A percentile compares a stretch with the other conserved stretches of the same genome.
phyloP scores from a whole-genome alignment of 2,888 invertebrate genomes.

The Xestobium rufovillosum region DNA sequence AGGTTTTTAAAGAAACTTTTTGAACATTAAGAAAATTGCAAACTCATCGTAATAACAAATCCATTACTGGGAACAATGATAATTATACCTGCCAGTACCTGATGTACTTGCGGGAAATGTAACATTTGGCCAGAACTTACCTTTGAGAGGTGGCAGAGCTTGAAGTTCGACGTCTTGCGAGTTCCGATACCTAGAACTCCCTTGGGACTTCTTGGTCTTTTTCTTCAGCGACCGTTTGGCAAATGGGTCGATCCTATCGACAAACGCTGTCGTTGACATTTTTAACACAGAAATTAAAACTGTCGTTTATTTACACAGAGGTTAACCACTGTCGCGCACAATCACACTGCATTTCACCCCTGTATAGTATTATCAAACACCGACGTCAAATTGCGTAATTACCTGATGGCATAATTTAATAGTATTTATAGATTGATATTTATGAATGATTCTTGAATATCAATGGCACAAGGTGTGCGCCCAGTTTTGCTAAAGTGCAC shows the following conservation, averaged over 20 bases:
- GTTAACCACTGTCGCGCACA: slow-evolving; percentile 29
- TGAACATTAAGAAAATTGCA: too few species aligned
- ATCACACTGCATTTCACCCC: slow-evolving; percentile 38
- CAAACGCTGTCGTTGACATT: slow-evolving; percentile 85
- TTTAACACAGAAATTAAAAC: slow-evolving; percentile 42
- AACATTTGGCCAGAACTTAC: too few species aligned
- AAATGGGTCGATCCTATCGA: slow-evolving; percentile 99
- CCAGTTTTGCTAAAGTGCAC: slow-evolving; percentile 38
- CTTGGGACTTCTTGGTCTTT: slow-evolving; percentile 98
- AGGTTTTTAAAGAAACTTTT: too few species aligned
- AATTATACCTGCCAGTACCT: too few species aligned
- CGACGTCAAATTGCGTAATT: slow-evolving; percentile 36
- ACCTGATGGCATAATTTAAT: slow-evolving; percentile 35
- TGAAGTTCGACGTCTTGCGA: slow-evolving; percentile 97
- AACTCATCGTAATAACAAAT: too few species aligned
- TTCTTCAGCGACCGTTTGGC: slow-evolving; percentile 96
- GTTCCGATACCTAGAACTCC: slow-evolving; percentile 96
- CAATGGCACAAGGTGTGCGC: slow-evolving; percentile 39
- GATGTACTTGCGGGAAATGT: too few species aligned
- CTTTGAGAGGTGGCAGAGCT: slow-evolving; percentile 94
- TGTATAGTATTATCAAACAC: slow-evolving; percentile 27
- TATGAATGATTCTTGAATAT: slow-evolving; percentile 39
- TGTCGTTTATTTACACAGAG: slow-evolving; percentile 30
- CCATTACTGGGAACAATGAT: too few species aligned
- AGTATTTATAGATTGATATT: slow-evolving; percentile 26